Percentiles rank a stretch among this genome's conserved stretches.
Conservation (phyloP, 2,888 invertebrate species). For the Protonemura montana region DNA sequence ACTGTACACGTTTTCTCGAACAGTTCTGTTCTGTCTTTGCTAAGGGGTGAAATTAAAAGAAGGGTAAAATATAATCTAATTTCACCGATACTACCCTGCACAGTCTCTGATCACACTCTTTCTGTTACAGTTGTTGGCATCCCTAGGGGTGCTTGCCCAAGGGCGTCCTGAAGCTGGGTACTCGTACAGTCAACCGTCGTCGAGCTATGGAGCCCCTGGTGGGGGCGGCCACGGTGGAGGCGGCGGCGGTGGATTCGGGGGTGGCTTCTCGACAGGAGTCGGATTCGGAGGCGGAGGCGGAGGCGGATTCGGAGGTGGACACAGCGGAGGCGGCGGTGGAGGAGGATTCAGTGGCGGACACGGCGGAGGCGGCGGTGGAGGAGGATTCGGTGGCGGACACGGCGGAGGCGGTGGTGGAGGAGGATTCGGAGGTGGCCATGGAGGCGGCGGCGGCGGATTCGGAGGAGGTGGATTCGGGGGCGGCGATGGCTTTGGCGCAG, state of each 20-base stretch:
- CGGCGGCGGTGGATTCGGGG: conserved; percentile 37
- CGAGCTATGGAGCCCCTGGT: conserved; percentile 47
- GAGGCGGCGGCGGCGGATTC: conserved; percentile 54
- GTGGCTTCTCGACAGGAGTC: conserved; percentile 24
- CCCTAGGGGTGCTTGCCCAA: conserved; percentile 53
- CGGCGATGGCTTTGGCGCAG: conserved; percentile 52
- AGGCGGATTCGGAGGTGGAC: conserved; percentile 50
- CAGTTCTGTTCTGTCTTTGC: neutral
- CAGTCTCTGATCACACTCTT: neutral
- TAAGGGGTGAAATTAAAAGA: neutral
- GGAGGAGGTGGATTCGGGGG: conserved; percentile 51
- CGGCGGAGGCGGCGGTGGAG: conserved; percentile 30
- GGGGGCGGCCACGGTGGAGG: conserved; percentile 44
- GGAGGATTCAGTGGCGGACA: conserved; percentile 53
- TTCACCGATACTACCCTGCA: neutral
- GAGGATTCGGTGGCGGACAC: conserved; percentile 50
- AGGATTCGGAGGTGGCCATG: conserved; percentile 52
- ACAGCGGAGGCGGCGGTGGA: conserved; percentile 54
- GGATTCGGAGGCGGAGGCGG: conserved; percentile 47
- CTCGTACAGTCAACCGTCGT: conserved; percentile 46
- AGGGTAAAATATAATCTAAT: neutral
- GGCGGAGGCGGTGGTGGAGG: conserved; percentile 54
- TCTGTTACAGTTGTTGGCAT: conserved; percentile 54
- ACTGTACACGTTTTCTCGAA: neutral
- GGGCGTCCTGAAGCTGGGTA: conserved; percentile 53